Conservation (phyloP, 2,797 vertebrate genomes). For the Corythornis leucogaster region DNA sequence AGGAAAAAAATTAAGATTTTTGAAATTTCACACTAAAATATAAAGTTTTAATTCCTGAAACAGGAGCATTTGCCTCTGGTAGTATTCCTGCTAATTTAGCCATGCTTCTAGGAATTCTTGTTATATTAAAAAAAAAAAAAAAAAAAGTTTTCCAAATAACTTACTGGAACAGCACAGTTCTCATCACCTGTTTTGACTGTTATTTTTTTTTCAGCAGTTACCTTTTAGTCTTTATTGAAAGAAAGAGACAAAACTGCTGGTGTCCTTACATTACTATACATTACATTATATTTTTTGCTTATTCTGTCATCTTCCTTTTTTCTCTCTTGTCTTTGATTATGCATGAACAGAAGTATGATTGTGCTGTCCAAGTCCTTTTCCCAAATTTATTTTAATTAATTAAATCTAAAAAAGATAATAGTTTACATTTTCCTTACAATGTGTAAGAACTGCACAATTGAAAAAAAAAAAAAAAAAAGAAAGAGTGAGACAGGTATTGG, state of each 20-base stretch:
- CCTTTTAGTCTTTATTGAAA: too few species aligned
- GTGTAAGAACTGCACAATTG: background rate
- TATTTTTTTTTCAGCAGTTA: too few species aligned
- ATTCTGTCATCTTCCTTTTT: too few species aligned
- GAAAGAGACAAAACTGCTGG: too few species aligned
- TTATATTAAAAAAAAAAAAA: background rate
- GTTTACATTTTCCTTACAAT: background rate
- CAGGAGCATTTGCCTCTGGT: background rate
- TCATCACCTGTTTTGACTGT: too few species aligned
- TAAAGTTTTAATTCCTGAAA: background rate
- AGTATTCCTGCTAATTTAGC: background rate
- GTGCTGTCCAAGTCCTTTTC: background rate
- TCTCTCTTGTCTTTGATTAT: too few species aligned
- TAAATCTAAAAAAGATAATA: background rate
- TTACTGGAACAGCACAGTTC: too few species aligned
- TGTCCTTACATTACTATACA: too few species aligned
- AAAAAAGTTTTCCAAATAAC: background rate
- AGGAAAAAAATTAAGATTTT: background rate
- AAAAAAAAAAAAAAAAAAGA: background rate
- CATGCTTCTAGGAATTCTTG: background rate
- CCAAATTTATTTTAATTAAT: background rate
- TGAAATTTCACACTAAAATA: background rate
- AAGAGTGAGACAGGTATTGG: background rate
- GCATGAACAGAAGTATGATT: background rate
- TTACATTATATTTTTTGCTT: too few species aligned